Evolutionary conservation across 1,140 invertebrate species (phyloP).

Genomic region (Thalassaphorura encarpata): DNA sequence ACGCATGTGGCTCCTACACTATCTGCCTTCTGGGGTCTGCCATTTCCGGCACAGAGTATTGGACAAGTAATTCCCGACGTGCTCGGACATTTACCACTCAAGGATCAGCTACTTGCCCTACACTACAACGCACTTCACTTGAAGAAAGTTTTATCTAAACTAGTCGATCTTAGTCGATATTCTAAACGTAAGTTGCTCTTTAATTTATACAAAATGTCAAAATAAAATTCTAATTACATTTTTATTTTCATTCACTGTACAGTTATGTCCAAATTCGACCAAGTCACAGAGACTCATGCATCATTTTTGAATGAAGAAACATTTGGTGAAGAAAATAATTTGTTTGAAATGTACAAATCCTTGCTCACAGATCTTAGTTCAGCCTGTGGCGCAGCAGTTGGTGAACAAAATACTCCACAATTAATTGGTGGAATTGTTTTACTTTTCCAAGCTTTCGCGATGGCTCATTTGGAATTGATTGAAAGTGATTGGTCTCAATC

Average conservation of each 20-base stretch:
- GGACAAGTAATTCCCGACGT: conserved; percentile 5
- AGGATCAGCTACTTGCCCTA: not conserved
- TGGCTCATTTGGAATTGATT: no score
- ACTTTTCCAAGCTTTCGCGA: no score
- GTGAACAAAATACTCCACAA: not conserved
- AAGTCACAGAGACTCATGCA: no score
- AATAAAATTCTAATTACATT: no score
- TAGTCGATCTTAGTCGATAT: no score
- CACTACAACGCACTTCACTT: conserved; percentile 6
- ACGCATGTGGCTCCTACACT: conserved; percentile 18
- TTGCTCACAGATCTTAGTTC: not conserved
- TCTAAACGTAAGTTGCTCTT: no score
- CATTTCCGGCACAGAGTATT: conserved; percentile 8
- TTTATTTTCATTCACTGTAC: no score
- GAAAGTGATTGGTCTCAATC: no score
- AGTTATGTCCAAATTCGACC: no score
- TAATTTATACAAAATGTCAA: no score
- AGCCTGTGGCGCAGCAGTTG: not conserved
- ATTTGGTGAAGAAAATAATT: not conserved
- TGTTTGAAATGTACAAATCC: not conserved
- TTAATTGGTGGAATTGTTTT: not conserved
- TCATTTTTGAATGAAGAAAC: no score
- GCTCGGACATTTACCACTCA: not conserved
- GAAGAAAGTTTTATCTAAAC: not conserved
- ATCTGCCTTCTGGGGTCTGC: conserved; percentile 12